Evolutionary conservation across 2,113 vertebrate species (phyloP).

Genomic region (Dipodomys ordii): DNA sequence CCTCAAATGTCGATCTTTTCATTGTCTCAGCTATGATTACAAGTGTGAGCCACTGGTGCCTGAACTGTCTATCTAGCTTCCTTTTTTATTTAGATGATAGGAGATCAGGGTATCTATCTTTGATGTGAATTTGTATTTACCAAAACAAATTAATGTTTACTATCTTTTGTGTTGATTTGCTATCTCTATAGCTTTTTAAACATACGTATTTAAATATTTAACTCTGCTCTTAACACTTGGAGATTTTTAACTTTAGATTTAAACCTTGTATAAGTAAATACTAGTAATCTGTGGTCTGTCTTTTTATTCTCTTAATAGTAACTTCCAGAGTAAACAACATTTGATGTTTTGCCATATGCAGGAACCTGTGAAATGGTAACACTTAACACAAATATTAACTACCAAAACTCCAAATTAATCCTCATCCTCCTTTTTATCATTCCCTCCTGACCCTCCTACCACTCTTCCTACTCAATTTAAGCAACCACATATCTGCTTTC

Average conservation of each 20-base stretch:
- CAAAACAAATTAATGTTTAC: neutral
- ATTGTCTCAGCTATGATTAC: no score
- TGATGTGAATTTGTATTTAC: neutral
- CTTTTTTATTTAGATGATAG: neutral
- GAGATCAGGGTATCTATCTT: neutral
- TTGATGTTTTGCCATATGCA: neutral
- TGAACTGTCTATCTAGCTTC: neutral
- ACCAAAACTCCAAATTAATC: neutral
- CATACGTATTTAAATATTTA: neutral
- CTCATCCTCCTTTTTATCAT: neutral
- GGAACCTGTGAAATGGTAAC: neutral
- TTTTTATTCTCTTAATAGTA: neutral
- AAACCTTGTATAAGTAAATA: neutral
- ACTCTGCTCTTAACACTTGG: neutral
- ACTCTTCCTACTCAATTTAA: neutral
- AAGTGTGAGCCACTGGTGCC: no score
- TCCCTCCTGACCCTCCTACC: fast-evolving
- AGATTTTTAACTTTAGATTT: neutral
- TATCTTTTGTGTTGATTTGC: neutral
- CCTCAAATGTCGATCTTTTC: no score
- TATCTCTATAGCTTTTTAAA: neutral
- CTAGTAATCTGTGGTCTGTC: neutral
- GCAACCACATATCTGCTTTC: neutral
- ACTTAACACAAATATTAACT: neutral
- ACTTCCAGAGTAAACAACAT: neutral